Base-by-base conservation (phyloP, 1,140 invertebrate species). In the Ephestia elutella region DNA sequence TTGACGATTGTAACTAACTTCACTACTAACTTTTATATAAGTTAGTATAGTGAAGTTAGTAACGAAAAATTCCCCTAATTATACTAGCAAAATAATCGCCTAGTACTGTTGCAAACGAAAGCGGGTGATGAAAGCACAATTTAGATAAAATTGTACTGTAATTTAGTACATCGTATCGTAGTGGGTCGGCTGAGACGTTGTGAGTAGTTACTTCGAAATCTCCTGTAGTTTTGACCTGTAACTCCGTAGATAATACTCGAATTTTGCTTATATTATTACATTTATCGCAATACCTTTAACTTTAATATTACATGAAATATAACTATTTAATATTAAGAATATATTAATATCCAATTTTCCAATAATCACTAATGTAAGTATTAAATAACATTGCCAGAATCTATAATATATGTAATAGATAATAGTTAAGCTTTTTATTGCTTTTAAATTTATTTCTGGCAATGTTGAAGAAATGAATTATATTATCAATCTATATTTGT, bases 81-180 rank as follows among this genome's bases (percentile, higher is more conserved):
- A n/a, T n/a, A n/a, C n/a, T n/a, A n/a, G n/a, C n/a, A n/a, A n/a
- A n/a, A n/a, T n/a, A n/a, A n/a, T n/a, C n/a, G n/a, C n/a, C n/a
- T n/a, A n/a, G n/a, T n/a, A n/a, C n/a, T 44, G 0, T 44, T 44
- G 13, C 7, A n/a, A 44, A 44, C 38, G 5, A 10, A 44, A 44
- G 19, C 50, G 19, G 49, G 19, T 53, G 50, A n/a, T 21, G n/a
- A 63, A 50, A 68, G 73, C 73, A 76, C 73, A 76, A 76, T 57
- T 68, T 71, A 76, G 67, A 65, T 63, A 66, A 72, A 68, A n/a
- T 63, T 66, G 21, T 66, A 55, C 7, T 17, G 2, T 44, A 44
- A 44, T 32, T 32, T 10, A 32, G 30, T 32, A 32, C 11, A 9
- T 32, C 1, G 11, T 1, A 32, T 32, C 11, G 1, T 28, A 28